phyloP scores from a whole-genome alignment of 2,888 invertebrate species.

The Spilarctia lutea region DNA sequence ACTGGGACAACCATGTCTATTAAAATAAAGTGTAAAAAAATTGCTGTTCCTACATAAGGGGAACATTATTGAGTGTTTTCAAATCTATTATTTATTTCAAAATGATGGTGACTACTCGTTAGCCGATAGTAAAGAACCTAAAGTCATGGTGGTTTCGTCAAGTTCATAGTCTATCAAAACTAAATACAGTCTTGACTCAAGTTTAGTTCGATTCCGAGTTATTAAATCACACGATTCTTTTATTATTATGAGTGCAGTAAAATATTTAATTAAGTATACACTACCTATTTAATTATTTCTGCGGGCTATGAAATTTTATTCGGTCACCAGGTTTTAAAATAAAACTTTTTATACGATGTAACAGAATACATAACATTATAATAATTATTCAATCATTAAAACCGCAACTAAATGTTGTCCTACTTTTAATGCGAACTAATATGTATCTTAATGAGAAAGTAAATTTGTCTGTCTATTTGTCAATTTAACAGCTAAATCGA shows the following conservation, averaged over 20 bases:
- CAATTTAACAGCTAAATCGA: not conserved
- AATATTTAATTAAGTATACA: not conserved
- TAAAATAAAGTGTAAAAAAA: no score
- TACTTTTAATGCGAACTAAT: slow-evolving; percentile 17
- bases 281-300: not conserved
- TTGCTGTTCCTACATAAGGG: not conserved
- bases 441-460: not conserved
- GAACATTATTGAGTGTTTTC: not conserved
- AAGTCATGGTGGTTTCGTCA: no score
- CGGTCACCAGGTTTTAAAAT: not conserved
- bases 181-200: not conserved
- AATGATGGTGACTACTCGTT: not conserved
- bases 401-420: slow-evolving; percentile 20
- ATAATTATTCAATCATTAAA: slow-evolving; percentile 15
- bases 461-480: not conserved
- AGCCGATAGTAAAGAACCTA: not conserved
- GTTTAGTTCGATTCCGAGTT: not conserved
- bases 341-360: not conserved
- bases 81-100: not conserved
- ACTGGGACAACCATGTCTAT: no score
- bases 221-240: not conserved
- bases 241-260: no score
- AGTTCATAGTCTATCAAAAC: not conserved
- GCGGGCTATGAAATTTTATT: not conserved
- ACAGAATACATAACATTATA: not conserved